Percentiles rank a stretch among this genome's conserved stretches.
Conservation (phyloP, 2,113 vertebrate genomes). For the Tetrax tetrax region DNA sequence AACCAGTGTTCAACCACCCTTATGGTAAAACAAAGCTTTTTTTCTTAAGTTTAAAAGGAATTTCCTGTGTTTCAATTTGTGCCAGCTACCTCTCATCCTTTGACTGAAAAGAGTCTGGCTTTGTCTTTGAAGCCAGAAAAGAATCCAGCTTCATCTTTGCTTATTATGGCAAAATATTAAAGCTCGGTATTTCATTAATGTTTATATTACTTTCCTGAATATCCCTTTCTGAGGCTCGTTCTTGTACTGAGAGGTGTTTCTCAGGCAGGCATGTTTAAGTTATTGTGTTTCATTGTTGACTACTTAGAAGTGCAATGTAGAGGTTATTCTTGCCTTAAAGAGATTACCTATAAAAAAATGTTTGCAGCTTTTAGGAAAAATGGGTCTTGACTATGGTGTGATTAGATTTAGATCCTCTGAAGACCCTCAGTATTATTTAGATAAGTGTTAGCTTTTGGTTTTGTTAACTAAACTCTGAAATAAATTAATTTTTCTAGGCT, state of each 20-base stretch:
- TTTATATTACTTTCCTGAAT: neutral
- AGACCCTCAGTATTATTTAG: neutral
- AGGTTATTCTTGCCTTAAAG: neutral
- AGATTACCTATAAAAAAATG: neutral
- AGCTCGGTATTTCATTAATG: neutral
- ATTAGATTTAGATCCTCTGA: neutral
- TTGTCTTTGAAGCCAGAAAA: neutral
- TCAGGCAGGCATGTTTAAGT: neutral
- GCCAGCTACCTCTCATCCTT: neutral
- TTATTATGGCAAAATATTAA: neutral
- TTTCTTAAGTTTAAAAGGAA: neutral
- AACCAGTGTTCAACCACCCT: neutral
- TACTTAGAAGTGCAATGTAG: neutral
- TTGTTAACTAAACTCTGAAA: neutral
- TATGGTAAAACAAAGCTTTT: neutral
- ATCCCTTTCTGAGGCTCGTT: neutral
- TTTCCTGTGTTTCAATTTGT: neutral
- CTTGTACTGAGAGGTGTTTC: neutral
- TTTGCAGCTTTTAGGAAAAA: neutral
- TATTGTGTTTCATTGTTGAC: neutral
- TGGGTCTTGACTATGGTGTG: neutral
- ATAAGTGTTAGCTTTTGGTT: neutral
- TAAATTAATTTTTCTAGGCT: neutral
- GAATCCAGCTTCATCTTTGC: neutral
- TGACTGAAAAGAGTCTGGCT: neutral